Evolutionary conservation across 2,888 invertebrate species (phyloP).

Genomic region (Venusia cambrica): DNA sequence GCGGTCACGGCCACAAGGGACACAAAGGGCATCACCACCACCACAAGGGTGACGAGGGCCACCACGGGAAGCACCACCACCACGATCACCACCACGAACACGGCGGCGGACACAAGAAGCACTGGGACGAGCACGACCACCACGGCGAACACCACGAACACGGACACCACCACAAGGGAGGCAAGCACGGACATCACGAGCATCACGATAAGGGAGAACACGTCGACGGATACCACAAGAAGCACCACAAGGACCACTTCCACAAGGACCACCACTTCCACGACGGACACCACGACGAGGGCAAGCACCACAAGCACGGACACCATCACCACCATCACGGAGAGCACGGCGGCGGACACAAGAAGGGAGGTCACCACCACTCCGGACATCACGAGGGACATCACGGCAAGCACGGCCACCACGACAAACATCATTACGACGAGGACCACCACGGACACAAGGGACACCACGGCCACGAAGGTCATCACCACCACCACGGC

Average conservation of each 20-base stretch:
- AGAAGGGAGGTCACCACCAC: slow-evolving; percentile 90
- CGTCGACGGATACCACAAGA: slow-evolving; percentile 90
- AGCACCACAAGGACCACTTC: slow-evolving; percentile 92
- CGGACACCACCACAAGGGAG: slow-evolving; percentile 89
- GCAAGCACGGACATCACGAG: slow-evolving; percentile 90
- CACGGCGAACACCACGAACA: slow-evolving; percentile 88
- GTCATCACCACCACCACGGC: slow-evolving; percentile 86
- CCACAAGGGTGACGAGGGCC: slow-evolving; percentile 88
- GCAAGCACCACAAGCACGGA: slow-evolving; percentile 90
- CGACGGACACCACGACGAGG: slow-evolving; percentile 91
- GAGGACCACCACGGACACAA: slow-evolving; percentile 90
- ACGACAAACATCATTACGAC: slow-evolving; percentile 90
- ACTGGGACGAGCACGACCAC: slow-evolving; percentile 88
- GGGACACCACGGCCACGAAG: slow-evolving; percentile 89
- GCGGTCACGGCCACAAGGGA: slow-evolving; percentile 88
- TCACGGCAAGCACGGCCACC: slow-evolving; percentile 89
- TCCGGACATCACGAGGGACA: slow-evolving; percentile 89
- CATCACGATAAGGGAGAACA: slow-evolving; percentile 93
- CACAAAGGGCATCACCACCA: slow-evolving; percentile 88
- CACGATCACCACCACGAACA: slow-evolving; percentile 87
- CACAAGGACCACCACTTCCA: slow-evolving; percentile 94
- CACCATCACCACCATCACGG: slow-evolving; percentile 87
- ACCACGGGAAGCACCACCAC: slow-evolving; percentile 89
- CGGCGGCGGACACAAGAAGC: slow-evolving; percentile 89
- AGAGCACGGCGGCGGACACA: slow-evolving; percentile 87